These are phyloP conservation scores for Tyrannus savana DNA, from an alignment of 2,113 vertebrate species.

Conservation along the genomic window DNA sequence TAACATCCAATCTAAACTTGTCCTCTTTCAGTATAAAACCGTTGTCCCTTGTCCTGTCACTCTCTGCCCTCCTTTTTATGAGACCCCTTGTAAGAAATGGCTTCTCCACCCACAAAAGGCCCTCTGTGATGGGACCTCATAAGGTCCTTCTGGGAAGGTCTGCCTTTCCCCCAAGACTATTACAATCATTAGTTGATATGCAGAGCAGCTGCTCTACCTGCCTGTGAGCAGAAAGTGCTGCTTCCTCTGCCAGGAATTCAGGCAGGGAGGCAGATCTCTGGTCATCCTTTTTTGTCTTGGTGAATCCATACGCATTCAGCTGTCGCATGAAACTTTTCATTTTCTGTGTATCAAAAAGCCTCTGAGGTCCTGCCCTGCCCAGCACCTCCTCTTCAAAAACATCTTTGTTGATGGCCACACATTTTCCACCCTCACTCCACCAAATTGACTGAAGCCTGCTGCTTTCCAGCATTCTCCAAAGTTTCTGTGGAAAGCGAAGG, in stretches of 20 bases:
- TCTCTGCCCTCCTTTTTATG: background rate
- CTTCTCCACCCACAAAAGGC: background rate
- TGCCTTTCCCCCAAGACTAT: background rate
- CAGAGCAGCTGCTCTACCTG: background rate
- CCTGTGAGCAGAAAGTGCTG: background rate
- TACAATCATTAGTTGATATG: background rate
- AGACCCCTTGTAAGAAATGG: background rate
- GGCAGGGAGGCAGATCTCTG: background rate
- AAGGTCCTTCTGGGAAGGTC: background rate
- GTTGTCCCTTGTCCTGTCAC: background rate
- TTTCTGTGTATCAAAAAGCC: background rate
- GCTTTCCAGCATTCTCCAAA: background rate
- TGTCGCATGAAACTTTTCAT: background rate
- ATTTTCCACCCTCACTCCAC: background rate
- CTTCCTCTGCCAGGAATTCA: background rate
- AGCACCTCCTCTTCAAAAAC: background rate
- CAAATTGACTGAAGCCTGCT: background rate
- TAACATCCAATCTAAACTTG: background rate
- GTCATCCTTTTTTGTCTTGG: fast-evolving
- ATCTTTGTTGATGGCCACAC: background rate
- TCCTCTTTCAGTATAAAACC: background rate
- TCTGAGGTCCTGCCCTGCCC: background rate
- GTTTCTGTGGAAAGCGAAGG: background rate
- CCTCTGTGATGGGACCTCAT: background rate
- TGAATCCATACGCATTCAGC: background rate